Evolutionary conservation across 37 sponge, comb jelly and placozoan species (phyloP), one percentile per base, ranked within the genome.

Genomic region (Trichoplax adhaerens): DNA sequence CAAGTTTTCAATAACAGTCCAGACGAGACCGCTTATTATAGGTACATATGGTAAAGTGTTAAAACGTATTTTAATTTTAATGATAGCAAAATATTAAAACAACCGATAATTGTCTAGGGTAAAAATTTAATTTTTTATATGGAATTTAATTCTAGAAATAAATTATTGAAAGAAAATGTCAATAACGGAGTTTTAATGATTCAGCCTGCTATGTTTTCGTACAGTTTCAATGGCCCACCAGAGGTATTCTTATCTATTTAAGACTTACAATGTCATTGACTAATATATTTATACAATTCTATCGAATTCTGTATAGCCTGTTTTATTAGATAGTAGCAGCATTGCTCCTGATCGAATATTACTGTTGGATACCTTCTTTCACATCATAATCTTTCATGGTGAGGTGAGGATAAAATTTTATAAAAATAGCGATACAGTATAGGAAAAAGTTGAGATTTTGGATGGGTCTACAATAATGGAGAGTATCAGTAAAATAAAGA

Each of bases 1-100:
- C 99, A 98, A 76, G 87, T 91, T 58, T 98, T 98, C 82, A 98
- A 98, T 77, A 93, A 93, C 84, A 93, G 94, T 78, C 99, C 99
- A 29, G 99, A 98, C 65, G 99, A 98, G 71, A 86, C 81, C 2
- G 72, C 94, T 2, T 98, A 93, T 76, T 98, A 98, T 76, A 80
- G 93, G 85, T 83, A 7, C 8, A 54, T 57, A 56, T 55, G 4
- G 6, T 65, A 52, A 50, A 65, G 4, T 5, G 50, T 5, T 5
- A 5, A 52, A 5, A 5, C 52, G 49, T 50, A 52, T 52, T 52
- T 60, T 50, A 4, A 65, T 65, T 65, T 5, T 7, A 52, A 51
- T 65, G 6, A 50, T 65, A 65, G 49, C 50, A 7, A 65, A 51
- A 65, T 50, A 65, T 52, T 5, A 50, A 65, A 65, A 65, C 49